A percentile compares a stretch with the other conserved stretches of the same genome.
Evolutionary conservation across 1,140 invertebrate genomes (phyloP).

Genomic region (Ceratina japonica): DNA sequence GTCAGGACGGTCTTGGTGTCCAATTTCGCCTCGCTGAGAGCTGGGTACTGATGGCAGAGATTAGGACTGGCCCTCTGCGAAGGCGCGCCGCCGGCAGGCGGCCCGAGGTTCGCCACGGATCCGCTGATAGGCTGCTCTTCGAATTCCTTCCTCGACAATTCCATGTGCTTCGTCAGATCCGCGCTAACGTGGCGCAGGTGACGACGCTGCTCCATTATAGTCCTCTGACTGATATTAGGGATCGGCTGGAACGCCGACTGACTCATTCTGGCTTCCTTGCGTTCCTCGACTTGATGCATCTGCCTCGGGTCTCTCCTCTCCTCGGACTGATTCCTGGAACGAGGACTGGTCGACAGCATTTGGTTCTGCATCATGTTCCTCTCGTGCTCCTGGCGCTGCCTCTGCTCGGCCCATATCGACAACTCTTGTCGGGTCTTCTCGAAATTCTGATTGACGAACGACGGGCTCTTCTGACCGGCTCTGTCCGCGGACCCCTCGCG

Average conservation of each 20-base stretch:
- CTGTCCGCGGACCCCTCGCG: constrained; percentile 72
- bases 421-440: constrained; percentile 77
- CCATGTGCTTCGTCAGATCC: constrained; percentile 77
- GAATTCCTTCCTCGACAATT: constrained; percentile 75
- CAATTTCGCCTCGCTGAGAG: constrained; percentile 73
- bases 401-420: constrained; percentile 76
- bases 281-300: constrained; percentile 59
- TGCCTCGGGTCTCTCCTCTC: constrained; percentile 66
- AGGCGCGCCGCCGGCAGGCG: constrained; percentile 56
- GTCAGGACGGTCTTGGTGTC: constrained; percentile 72
- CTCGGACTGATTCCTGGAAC: constrained; percentile 74
- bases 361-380: constrained; percentile 68
- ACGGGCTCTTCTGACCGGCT: constrained; percentile 72
- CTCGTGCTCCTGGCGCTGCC: constrained; percentile 76
- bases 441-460: constrained; percentile 74
- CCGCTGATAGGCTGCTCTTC: constrained; percentile 76
- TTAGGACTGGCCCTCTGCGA: constrained; percentile 75
- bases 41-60: constrained; percentile 75
- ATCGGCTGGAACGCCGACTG: constrained; percentile 76
- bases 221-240: constrained; percentile 75
- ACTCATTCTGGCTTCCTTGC: constrained; percentile 70
- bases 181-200: constrained; percentile 77
- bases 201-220: constrained; percentile 77
- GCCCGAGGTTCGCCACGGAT: constrained; percentile 74
- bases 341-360: constrained; percentile 72